Evolutionary conservation across 1,140 invertebrate species (phyloP), one percentile per base, ranked within the genome.

Genomic region (Brachionus manjavacas): DNA sequence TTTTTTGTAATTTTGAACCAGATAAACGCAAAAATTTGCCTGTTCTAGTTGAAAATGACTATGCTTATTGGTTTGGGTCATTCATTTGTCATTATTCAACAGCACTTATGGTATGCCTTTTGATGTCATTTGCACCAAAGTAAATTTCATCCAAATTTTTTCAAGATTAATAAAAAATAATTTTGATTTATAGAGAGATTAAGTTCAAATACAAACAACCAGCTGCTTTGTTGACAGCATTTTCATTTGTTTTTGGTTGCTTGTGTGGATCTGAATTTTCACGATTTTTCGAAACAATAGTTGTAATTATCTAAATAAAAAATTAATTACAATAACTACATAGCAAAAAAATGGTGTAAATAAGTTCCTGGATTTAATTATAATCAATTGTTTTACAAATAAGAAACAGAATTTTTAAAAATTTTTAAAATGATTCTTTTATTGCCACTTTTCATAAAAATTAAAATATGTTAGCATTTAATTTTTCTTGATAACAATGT

Each of bases 21-120:
- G 31, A 43, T n/a, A 60, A 81, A 23, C 79, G 79, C 23, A 81
- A 81, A 68, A 60, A 81, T 68, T 23, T 81, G n/a, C 79, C 52
- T 14, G 79, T 81, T 11, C 20, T 64, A 4, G 11, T 81, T 1
- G 41, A 68, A 25, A 68, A 81, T 46, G 79, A 81, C 23, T 81
- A 81, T 43, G 23, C 6, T 81, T 81, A 81, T 64, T 60, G 52
- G 79, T 39, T 35, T 14, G 52, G 49, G 23, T 41, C 52, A 14
- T 43, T 64, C 9, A 12, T 81, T 28, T 8, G n/a, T 14, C 52
- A 68, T 46, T 81, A 64, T 25, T 35, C 64, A 16, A 64, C 79
- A 14, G 49, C 49, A 14, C 8, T 60, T 14, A 41, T 81, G 4
- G 31, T 64, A 2, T 28, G 49, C 28, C 52, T 60, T 14, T 23